Conservation (phyloP, 2,113 vertebrate genomes). For the Psittacus erithacus region DNA sequence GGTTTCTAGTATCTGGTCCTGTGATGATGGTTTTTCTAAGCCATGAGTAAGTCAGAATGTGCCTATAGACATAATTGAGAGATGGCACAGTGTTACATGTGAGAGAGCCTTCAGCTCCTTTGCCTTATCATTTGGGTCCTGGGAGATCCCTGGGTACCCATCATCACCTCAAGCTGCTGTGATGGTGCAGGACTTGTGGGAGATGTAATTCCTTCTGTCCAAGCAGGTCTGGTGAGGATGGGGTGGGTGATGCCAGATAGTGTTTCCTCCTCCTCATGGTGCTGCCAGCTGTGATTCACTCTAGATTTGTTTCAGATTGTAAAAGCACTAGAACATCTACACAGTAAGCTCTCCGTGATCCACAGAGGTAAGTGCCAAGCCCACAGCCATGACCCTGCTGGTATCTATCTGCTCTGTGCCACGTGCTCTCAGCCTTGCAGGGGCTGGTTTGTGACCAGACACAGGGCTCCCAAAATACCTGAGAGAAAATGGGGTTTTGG, state of each 20-base stretch:
- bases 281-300: constrained; percentile 22
- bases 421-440: not conserved
- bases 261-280: not conserved
- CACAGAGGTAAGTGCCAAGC: constrained; percentile 86
- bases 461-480: not conserved
- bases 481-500: not conserved
- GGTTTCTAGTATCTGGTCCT: not conserved
- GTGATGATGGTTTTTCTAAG: not conserved
- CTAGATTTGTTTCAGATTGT: constrained; percentile 84
- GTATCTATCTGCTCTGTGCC: not conserved
- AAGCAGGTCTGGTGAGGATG: not conserved
- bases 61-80: rapidly evolving
- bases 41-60: not conserved
- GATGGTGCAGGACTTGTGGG: not conserved
- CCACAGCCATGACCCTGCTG: not conserved
- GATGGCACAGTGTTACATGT: not conserved
- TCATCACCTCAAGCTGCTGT: not conserved
- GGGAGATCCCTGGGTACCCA: not conserved
- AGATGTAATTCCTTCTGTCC: not conserved
- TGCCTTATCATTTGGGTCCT: not conserved
- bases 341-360: constrained; percentile 96
- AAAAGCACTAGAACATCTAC: constrained; percentile 95
- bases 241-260: not conserved
- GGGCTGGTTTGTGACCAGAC: not conserved
- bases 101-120: not conserved